Percentiles rank a stretch among this genome's conserved stretches.
Evolutionary conservation across 2,888 invertebrate genomes (phyloP).

Genomic region (Melieria crassipennis): DNA sequence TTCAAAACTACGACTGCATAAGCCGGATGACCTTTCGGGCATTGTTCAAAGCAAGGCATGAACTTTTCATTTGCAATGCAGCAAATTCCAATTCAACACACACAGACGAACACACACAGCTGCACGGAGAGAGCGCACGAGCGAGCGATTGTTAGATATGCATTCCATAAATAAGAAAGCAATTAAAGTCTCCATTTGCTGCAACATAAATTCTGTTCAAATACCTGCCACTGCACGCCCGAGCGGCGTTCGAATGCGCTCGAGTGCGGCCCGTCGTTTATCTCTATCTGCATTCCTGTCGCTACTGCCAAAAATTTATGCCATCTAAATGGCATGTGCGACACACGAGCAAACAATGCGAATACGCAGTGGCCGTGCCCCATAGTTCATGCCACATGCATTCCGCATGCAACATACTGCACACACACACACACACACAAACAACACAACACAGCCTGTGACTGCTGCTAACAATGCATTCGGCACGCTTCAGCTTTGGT

Average conservation of each 20-base stretch:
- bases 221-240: slow-evolving; percentile 8
- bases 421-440: background rate
- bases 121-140: too few species aligned
- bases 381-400: background rate
- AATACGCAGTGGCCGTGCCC: background rate
- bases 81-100: too few species aligned
- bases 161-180: slow-evolving; percentile 26
- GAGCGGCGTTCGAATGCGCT: background rate
- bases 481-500: too few species aligned
- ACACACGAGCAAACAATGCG: background rate
- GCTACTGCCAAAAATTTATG: slow-evolving; percentile 6
- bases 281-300: background rate
- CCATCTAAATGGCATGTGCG: background rate
- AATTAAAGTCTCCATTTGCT: slow-evolving; percentile 21
- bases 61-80: too few species aligned
- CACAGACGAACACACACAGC: too few species aligned
- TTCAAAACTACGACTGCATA: too few species aligned
- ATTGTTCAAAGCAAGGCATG: too few species aligned
- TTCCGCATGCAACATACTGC: background rate
- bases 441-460: background rate
- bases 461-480: background rate
- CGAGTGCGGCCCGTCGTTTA: background rate
- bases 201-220: slow-evolving; percentile 26
- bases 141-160: background rate
- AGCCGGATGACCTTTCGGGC: too few species aligned